These are phyloP conservation scores for Melangyna quadrimaculata DNA, from an alignment of 2,888 invertebrate species.

Conservation along the genomic window DNA sequence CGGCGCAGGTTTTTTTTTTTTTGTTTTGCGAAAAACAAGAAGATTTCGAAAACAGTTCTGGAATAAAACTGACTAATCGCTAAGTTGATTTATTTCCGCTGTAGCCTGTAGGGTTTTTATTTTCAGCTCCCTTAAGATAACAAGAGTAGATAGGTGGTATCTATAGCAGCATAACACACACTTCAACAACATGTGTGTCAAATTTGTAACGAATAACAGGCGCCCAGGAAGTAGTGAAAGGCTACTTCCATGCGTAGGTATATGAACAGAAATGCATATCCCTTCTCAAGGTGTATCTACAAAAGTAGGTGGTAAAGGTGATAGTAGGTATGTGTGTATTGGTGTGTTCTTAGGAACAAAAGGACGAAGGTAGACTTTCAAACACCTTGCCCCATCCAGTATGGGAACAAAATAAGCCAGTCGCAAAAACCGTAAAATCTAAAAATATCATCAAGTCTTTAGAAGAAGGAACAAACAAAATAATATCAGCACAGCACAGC, in stretches of 20 bases:
- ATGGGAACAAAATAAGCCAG: background rate
- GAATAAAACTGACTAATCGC: conserved; percentile 48
- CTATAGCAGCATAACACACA: background rate
- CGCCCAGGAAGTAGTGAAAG: conserved; percentile 13
- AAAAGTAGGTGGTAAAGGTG: background rate
- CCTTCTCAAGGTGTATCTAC: background rate
- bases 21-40: background rate
- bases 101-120: background rate
- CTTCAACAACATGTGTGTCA: conserved; percentile 32
- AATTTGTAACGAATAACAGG: conserved; percentile 30
- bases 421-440: background rate
- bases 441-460: background rate
- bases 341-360: background rate
- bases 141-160: too few relatives aligned
- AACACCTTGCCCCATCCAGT: background rate
- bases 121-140: background rate
- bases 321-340: background rate
- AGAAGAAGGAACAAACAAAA: too few relatives aligned
- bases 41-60: conserved; percentile 54
- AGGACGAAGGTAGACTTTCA: background rate
- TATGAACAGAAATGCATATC: background rate
- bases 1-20: conserved; percentile 29
- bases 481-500: background rate
- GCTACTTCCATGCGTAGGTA: background rate
- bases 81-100: background rate